phyloP scores from a whole-genome alignment of 2,888 invertebrate species.

The Cecidostiba fungosa region DNA sequence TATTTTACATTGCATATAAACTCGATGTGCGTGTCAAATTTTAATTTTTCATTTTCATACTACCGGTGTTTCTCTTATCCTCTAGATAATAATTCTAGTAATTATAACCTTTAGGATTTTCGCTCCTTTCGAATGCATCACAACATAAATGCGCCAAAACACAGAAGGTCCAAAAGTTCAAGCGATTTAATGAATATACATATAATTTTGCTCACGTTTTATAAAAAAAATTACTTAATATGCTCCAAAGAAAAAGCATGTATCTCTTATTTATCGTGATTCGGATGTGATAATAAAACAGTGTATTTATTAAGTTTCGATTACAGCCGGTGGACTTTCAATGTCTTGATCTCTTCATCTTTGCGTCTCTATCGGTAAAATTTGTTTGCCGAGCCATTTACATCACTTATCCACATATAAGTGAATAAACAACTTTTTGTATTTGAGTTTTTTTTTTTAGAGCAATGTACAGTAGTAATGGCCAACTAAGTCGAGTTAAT shows the following conservation, averaged over 20 bases:
- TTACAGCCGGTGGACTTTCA: conserved; percentile 54
- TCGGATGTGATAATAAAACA: conserved; percentile 44
- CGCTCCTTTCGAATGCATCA: conserved; percentile 16
- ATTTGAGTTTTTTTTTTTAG: conserved; percentile 48
- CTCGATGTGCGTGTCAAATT: conserved; percentile 55
- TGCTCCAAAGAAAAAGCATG: conserved; percentile 28
- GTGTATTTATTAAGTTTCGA: conserved; percentile 57
- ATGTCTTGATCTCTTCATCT: conserved; percentile 63
- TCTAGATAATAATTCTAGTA: conserved; percentile 22
- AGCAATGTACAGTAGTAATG: conserved; percentile 48
- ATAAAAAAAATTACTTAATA: conserved; percentile 39
- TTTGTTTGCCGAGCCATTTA: conserved; percentile 12
- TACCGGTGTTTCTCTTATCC: conserved; percentile 22
- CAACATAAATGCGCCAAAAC: conserved; percentile 30
- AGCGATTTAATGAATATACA: conserved; percentile 35
- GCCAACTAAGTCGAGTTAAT: conserved; percentile 23
- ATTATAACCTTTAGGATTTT: conserved; percentile 34
- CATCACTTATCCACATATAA: conserved; percentile 26
- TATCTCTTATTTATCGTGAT: conserved; percentile 40
- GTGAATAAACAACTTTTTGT: conserved; percentile 36
- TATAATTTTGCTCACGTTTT: conserved; percentile 1
- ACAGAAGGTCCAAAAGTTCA: conserved; percentile 43
- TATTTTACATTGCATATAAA: conserved; percentile 59
- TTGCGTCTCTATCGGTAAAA: conserved; percentile 21
- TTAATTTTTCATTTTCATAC: conserved; percentile 63